These are phyloP conservation scores for Diarsia mendica DNA, from an alignment of 2,888 invertebrate genomes.

Conservation along the genomic window DNA sequence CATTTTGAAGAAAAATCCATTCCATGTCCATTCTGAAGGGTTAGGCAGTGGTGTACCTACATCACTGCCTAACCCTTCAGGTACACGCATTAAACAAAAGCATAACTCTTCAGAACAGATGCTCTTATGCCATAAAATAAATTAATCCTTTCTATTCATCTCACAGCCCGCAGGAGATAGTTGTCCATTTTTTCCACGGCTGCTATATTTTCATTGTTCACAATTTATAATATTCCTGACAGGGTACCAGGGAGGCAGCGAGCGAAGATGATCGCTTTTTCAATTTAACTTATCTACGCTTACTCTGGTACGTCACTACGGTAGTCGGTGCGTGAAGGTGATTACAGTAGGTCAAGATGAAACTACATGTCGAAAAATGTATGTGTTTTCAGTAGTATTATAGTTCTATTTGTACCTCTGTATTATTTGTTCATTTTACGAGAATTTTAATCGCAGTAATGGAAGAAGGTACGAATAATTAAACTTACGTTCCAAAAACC, in stretches of 20 bases:
- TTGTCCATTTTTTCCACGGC: slow-evolving; percentile 45
- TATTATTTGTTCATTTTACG: too few species aligned
- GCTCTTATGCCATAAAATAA: slow-evolving; percentile 14
- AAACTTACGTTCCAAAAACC: not conserved
- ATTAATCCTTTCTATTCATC: slow-evolving; percentile 25
- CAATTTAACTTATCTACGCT: slow-evolving; percentile 80
- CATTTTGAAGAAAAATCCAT: too few species aligned
- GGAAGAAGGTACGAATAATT: not conserved
- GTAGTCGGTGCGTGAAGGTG: not conserved
- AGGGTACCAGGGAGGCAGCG: slow-evolving; percentile 59
- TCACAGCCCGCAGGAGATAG: not conserved
- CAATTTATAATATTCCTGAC: slow-evolving; percentile 67
- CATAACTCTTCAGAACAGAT: not conserved
- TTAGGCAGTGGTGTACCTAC: too few species aligned
- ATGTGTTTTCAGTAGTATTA: not conserved
- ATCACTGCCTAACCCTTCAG: too few species aligned
- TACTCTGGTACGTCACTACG: slow-evolving; percentile 57
- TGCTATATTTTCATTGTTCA: slow-evolving; percentile 61
- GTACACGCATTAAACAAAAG: not conserved
- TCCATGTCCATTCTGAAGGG: too few species aligned
- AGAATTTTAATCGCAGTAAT: too few species aligned
- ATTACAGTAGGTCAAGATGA: slow-evolving; percentile 19
- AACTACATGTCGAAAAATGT: not conserved
- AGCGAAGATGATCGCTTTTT: slow-evolving; percentile 77
- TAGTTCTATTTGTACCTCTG: not conserved